Conservation (phyloP, 2,888 invertebrate genomes). For the Temnothorax unifasciatus region DNA sequence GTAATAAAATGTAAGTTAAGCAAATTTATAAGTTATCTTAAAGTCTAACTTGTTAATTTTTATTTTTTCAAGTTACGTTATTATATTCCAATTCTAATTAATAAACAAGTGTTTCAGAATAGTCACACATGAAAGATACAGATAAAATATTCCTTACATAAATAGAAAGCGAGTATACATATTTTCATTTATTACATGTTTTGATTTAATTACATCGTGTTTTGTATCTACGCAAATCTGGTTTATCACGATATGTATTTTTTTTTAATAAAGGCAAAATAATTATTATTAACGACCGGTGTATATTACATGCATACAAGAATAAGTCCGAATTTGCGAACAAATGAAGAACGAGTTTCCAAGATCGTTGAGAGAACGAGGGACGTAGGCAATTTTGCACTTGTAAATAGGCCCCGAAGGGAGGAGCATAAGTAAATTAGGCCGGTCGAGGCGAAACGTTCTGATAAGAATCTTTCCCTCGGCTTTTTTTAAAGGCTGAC, state of each 20-base stretch:
- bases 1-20: neutral
- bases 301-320: slow-evolving; percentile 10
- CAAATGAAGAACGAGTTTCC: slow-evolving; percentile 35
- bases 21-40: neutral
- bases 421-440: slow-evolving; percentile 93
- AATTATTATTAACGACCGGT: slow-evolving; percentile 25
- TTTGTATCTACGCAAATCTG: neutral
- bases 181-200: neutral
- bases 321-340: slow-evolving; percentile 8
- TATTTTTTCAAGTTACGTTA: neutral
- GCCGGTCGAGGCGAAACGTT: slow-evolving; percentile 87
- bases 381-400: slow-evolving; percentile 78
- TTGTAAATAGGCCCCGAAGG: slow-evolving; percentile 92
- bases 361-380: slow-evolving; percentile 36
- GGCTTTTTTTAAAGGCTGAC: slow-evolving; percentile 75
- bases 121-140: neutral
- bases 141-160: neutral
- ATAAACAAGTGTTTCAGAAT: neutral
- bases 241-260: neutral
- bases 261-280: neutral
- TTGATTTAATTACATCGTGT: neutral
- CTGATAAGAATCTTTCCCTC: slow-evolving; percentile 91
- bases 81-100: neutral
- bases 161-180: neutral
- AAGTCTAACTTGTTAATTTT: neutral